A percentile compares a stretch with the other conserved stretches of the same genome.
These are phyloP conservation scores for Drosophila bipectinata DNA, from an alignment of 1,140 invertebrate genomes.

Conservation along the genomic window DNA sequence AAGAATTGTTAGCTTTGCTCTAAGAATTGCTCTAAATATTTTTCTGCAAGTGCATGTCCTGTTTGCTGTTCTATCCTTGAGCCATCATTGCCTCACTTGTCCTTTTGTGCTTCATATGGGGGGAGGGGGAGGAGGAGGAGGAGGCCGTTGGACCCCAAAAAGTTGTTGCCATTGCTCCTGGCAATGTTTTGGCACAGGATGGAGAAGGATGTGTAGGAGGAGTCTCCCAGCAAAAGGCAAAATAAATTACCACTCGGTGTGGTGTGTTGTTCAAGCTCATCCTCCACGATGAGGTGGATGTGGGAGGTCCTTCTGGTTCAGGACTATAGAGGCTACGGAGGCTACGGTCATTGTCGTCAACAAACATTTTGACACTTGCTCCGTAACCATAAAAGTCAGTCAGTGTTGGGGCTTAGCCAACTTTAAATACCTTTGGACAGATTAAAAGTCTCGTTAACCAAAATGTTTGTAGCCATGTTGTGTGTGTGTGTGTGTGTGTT, in stretches of 20 bases:
- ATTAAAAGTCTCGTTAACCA: constrained; percentile 83
- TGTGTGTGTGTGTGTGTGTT: constrained; percentile 14
- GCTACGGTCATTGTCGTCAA: constrained; percentile 62
- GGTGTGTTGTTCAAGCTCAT: constrained; percentile 46
- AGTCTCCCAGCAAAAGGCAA: constrained; percentile 44
- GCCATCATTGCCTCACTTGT: constrained; percentile 1
- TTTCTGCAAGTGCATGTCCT: constrained; percentile 4
- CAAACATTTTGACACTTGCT: constrained; percentile 83
- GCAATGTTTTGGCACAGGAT: constrained; percentile 21
- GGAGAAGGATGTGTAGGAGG: constrained; percentile 1
- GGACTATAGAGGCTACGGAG: background rate
- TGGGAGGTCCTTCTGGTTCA: background rate
- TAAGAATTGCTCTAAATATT: background rate
- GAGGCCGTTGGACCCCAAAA: constrained; percentile 1
- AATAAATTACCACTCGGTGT: constrained; percentile 77
- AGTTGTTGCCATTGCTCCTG: constrained; percentile 15
- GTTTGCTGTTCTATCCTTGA: background rate
- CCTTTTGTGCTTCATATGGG: background rate
- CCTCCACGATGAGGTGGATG: constrained; percentile 1
- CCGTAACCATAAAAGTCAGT: constrained; percentile 83
- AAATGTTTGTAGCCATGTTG: constrained; percentile 62
- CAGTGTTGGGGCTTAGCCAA: constrained; percentile 80
- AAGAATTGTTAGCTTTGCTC: background rate
- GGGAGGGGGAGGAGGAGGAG: too few relatives aligned
- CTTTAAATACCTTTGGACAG: constrained; percentile 84